Percentiles rank a stretch among this genome's conserved stretches.
Evolutionary conservation across 37 sponge, comb jelly and placozoan species (phyloP).

Genomic region (Crambe crambe): DNA sequence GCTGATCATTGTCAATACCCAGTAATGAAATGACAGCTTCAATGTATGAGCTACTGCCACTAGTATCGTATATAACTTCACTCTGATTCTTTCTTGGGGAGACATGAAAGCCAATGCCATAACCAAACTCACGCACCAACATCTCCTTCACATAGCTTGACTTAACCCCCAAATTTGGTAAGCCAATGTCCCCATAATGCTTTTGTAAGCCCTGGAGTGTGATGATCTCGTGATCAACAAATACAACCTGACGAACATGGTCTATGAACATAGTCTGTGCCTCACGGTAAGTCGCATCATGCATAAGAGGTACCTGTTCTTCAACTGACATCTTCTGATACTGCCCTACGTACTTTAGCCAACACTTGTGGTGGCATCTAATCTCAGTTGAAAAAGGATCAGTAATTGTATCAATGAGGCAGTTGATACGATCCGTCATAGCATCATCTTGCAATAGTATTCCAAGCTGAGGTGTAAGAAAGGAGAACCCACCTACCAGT

Average conservation of each 20-base stretch:
- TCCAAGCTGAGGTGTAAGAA: too few species aligned
- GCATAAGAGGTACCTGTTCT: neutral
- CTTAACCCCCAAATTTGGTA: neutral
- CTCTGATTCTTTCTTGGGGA: neutral
- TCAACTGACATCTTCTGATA: constrained; percentile 10
- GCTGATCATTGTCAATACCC: neutral
- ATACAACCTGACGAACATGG: neutral
- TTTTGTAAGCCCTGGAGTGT: neutral
- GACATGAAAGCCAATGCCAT: neutral
- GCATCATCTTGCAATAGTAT: constrained; percentile 2
- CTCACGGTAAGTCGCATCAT: neutral
- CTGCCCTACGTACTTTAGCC: neutral
- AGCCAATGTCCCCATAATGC: neutral
- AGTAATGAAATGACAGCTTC: neutral
- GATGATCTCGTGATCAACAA: neutral
- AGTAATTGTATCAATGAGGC: constrained; percentile 5
- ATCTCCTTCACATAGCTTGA: neutral
- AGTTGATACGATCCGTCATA: neutral
- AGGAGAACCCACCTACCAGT: too few species aligned
- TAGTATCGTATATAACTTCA: neutral
- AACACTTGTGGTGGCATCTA: constrained; percentile 2
- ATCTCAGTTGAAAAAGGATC: constrained; percentile 4
- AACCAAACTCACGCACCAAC: neutral
- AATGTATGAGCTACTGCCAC: neutral
- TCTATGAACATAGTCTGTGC: constrained; percentile 1